A percentile compares a stretch with the other conserved stretches of the same genome.
Conservation (phyloP, 2,797 vertebrate genomes). For the Acanthurus tractus region DNA sequence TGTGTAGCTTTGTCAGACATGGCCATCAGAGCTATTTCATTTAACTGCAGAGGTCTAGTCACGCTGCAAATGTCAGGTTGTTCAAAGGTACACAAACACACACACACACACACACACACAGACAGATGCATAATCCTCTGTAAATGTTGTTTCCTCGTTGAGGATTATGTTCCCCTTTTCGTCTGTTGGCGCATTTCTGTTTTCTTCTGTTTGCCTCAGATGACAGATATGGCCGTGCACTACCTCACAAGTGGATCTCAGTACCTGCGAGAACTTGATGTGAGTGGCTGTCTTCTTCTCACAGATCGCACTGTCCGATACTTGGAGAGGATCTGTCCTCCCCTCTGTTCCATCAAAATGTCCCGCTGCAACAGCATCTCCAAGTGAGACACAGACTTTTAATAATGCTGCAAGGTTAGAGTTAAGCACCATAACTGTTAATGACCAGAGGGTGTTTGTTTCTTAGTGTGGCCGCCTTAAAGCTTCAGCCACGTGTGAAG, state of each 20-base stretch:
- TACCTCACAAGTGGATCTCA: conserved; percentile 82
- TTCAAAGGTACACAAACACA: conserved; percentile 79
- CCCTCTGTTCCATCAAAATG: conserved; percentile 86
- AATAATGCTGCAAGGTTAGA: not conserved
- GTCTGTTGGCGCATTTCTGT: conserved; percentile 1
- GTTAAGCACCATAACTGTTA: not conserved
- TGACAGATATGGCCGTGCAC: conserved; percentile 86
- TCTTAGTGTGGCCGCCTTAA: conserved; percentile 83
- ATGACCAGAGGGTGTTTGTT: conserved; percentile 24
- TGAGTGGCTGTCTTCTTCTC: conserved; percentile 86
- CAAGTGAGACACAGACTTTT: conserved; percentile 75
- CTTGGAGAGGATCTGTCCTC: conserved; percentile 82
- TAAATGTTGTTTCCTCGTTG: not conserved
- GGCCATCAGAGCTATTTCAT: conserved; percentile 81
- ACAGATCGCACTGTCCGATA: conserved; percentile 80
- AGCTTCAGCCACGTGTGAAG: conserved; percentile 76
- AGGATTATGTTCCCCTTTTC: not conserved
- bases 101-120: not conserved
- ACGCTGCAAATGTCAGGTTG: conserved; percentile 83
- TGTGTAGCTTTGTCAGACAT: conserved; percentile 84
- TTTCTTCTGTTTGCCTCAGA: conserved; percentile 67
- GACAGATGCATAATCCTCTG: not conserved
- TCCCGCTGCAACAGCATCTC: conserved; percentile 85
- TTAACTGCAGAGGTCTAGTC: conserved; percentile 82
- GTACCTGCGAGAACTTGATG: conserved; percentile 86